phyloP scores from a whole-genome alignment of 2,113 vertebrate species.

The Notarius quadriscutis region DNA sequence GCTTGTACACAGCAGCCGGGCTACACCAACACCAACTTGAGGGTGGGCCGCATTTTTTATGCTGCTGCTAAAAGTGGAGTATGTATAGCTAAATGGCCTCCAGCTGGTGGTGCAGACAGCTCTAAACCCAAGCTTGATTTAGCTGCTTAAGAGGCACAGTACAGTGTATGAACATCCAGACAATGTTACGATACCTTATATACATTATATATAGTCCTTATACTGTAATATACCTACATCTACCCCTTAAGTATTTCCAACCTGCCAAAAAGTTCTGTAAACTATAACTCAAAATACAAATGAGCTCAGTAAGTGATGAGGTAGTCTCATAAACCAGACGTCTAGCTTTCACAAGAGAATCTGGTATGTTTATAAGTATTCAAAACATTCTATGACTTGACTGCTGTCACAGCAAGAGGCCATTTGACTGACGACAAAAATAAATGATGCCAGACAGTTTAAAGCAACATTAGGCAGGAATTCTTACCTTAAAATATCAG shows the following conservation, averaged over 20 bases:
- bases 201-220: neutral
- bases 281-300: neutral
- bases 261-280: neutral
- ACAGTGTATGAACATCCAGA: constrained; percentile 17
- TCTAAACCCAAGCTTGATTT: constrained; percentile 37
- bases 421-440: neutral
- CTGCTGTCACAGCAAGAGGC: neutral
- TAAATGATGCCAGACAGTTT: neutral
- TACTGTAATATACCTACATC: neutral
- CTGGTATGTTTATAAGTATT: neutral
- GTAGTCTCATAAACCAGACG: neutral
- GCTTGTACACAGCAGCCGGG: constrained; percentile 20
- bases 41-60: constrained; percentile 34
- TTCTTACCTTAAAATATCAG: too few species aligned
- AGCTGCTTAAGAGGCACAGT: constrained; percentile 8
- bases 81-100: constrained; percentile 46
- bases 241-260: neutral
- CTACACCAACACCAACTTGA: constrained; percentile 11
- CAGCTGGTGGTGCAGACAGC: constrained; percentile 54
- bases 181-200: neutral
- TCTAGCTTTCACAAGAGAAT: neutral
- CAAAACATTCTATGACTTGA: neutral
- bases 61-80: constrained; percentile 33
- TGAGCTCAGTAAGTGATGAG: neutral
- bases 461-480: neutral